Conservation (phyloP, 2,888 invertebrate genomes). For the Tachystola acroxantha region DNA sequence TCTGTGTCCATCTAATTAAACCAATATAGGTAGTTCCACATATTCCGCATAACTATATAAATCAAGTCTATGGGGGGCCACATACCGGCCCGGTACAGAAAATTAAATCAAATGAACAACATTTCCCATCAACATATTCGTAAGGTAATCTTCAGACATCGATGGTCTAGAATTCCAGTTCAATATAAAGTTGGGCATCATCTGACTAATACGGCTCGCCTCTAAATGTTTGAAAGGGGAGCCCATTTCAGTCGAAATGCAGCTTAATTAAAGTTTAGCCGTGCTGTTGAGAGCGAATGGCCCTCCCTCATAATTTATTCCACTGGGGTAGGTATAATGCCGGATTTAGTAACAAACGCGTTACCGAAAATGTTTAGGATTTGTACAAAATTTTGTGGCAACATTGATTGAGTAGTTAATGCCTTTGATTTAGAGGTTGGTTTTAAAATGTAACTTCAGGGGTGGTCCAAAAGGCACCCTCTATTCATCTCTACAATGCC, state of each 20-base stretch:
- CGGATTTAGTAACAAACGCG: constrained; percentile 60
- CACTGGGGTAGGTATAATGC: constrained; percentile 61
- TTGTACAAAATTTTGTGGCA: constrained; percentile 13
- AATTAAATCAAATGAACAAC: too few relatives aligned
- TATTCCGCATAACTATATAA: too few relatives aligned
- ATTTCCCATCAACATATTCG: too few relatives aligned
- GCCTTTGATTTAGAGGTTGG: too few relatives aligned
- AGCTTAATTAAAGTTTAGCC: constrained; percentile 70
- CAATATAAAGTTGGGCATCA: constrained; percentile 30
- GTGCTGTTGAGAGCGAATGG: constrained; percentile 57
- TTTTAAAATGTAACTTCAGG: too few relatives aligned
- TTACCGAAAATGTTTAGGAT: constrained; percentile 47
- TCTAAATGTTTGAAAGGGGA: constrained; percentile 60
- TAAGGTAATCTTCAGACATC: too few relatives aligned
- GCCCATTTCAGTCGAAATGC: constrained; percentile 60
- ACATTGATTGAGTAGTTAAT: constrained; percentile 3
- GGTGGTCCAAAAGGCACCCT: too few relatives aligned
- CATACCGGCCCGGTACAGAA: too few relatives aligned
- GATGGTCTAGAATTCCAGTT: constrained; percentile 21
- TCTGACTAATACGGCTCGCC: constrained; percentile 38
- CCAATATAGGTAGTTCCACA: too few relatives aligned
- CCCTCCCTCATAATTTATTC: constrained; percentile 68
- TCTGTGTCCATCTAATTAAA: too few relatives aligned
- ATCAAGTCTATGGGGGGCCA: too few relatives aligned
- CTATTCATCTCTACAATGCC: too few relatives aligned